Conservation (phyloP, 2,888 invertebrate genomes). For the Lasioglossum vierecki region DNA sequence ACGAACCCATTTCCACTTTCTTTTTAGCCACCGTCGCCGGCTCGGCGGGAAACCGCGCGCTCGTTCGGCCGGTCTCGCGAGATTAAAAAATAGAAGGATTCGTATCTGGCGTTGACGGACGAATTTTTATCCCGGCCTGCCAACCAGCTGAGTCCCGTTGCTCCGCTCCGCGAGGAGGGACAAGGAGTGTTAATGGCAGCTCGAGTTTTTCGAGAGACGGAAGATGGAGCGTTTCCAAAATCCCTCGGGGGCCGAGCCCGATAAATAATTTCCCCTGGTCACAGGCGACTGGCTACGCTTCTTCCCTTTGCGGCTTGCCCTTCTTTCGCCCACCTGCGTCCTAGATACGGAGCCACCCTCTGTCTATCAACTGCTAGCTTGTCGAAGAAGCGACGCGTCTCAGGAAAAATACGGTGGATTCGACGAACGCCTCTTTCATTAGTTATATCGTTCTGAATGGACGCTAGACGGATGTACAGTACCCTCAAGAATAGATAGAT, state of each 20-base stretch:
- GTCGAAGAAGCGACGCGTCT: slow-evolving; percentile 38
- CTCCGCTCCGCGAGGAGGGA: slow-evolving; percentile 9
- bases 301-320: background rate
- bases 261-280: slow-evolving; percentile 68
- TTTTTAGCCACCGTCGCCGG: background rate
- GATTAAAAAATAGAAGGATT: slow-evolving; percentile 58
- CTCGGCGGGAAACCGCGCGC: background rate
- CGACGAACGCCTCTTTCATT: background rate
- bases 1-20: slow-evolving; percentile 12
- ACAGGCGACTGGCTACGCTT: slow-evolving; percentile 1
- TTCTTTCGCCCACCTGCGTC: slow-evolving; percentile 47
- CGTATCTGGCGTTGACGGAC: slow-evolving; percentile 57
- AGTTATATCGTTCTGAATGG: background rate
- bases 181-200: slow-evolving; percentile 64
- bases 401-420: background rate
- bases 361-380: slow-evolving; percentile 47
- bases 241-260: slow-evolving; percentile 61
- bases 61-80: slow-evolving; percentile 14
- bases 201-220: slow-evolving; percentile 45
- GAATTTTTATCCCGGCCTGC: slow-evolving; percentile 52
- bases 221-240: slow-evolving; percentile 70
- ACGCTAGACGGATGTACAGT: background rate
- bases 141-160: slow-evolving; percentile 22
- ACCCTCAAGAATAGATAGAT: no score
- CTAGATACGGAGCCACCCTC: slow-evolving; percentile 56